A percentile compares a stretch with the other conserved stretches of the same genome.
Conservation (phyloP, 2,797 vertebrate species). For the Oreonectes daqikongensis region DNA sequence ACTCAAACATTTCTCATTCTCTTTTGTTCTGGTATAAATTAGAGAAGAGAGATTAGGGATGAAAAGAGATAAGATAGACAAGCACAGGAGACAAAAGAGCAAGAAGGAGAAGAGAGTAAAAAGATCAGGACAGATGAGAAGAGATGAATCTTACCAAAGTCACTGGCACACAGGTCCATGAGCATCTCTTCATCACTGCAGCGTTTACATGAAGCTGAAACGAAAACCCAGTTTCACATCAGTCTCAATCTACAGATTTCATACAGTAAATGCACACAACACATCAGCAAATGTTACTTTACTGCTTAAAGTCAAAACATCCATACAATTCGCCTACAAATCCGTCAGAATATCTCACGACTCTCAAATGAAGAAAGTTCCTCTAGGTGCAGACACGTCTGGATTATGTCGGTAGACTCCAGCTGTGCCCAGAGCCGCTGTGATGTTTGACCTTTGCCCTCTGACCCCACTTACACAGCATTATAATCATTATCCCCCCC, state of each 20-base stretch:
- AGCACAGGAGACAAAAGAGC: too few species aligned
- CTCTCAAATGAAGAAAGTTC: not conserved
- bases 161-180: constrained; percentile 90
- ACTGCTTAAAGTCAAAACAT: not conserved
- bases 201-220: constrained; percentile 84
- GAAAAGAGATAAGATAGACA: too few species aligned
- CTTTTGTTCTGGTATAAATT: too few species aligned
- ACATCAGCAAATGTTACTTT: too few species aligned
- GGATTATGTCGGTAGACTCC: constrained; percentile 4
- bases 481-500: constrained; percentile 16
- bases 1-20: not conserved
- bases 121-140: not conserved
- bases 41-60: too few species aligned
- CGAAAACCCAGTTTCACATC: constrained; percentile 32
- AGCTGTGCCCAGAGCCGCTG: constrained; percentile 21
- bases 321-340: not conserved
- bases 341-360: too few species aligned
- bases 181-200: constrained; percentile 91
- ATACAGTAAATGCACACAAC: not conserved
- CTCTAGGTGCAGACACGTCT: not conserved
- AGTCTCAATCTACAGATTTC: not conserved
- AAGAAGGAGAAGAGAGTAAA: too few species aligned
- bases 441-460: constrained; percentile 29
- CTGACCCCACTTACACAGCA: not conserved
- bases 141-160: constrained; percentile 83